These are phyloP conservation scores for Drosophila rufa DNA, from an alignment of 1,140 invertebrate species.

Conservation along the genomic window DNA sequence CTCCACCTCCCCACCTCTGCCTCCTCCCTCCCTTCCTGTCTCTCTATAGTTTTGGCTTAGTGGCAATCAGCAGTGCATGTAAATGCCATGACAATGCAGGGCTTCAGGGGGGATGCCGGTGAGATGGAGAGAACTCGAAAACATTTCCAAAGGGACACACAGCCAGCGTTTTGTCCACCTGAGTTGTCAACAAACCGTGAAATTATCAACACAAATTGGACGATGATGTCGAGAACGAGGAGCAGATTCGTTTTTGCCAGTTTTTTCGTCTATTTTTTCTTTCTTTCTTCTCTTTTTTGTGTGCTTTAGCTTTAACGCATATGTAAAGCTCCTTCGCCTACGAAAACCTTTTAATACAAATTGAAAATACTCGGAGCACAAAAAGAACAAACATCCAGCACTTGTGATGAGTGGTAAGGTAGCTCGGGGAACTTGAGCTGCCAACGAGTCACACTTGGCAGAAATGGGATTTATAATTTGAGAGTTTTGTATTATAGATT, in stretches of 20 bases:
- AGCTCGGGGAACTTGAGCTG: slow-evolving; percentile 17
- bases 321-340: slow-evolving; percentile 66
- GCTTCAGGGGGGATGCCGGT: not conserved
- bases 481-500: not conserved
- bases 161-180: slow-evolving; percentile 68
- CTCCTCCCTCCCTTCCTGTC: slow-evolving; percentile 8
- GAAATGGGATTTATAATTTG: not conserved
- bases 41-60: slow-evolving; percentile 65
- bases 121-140: slow-evolving; percentile 41
- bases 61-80: slow-evolving; percentile 77
- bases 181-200: slow-evolving; percentile 84
- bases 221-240: slow-evolving; percentile 54
- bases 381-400: slow-evolving; percentile 63
- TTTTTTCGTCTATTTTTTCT: slow-evolving; percentile 41
- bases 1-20: not conserved
- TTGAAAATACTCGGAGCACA: slow-evolving; percentile 69
- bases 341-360: slow-evolving; percentile 81
- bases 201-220: slow-evolving; percentile 84
- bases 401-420: slow-evolving; percentile 67
- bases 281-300: not conserved
- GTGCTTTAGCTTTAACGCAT: slow-evolving; percentile 59
- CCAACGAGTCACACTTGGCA: slow-evolving; percentile 4
- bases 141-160: slow-evolving; percentile 56
- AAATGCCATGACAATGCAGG: slow-evolving; percentile 79
- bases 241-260: slow-evolving; percentile 48